These are phyloP conservation scores for Megastigmus dorsalis DNA, from an alignment of 2,888 invertebrate species.

Conservation along the genomic window DNA sequence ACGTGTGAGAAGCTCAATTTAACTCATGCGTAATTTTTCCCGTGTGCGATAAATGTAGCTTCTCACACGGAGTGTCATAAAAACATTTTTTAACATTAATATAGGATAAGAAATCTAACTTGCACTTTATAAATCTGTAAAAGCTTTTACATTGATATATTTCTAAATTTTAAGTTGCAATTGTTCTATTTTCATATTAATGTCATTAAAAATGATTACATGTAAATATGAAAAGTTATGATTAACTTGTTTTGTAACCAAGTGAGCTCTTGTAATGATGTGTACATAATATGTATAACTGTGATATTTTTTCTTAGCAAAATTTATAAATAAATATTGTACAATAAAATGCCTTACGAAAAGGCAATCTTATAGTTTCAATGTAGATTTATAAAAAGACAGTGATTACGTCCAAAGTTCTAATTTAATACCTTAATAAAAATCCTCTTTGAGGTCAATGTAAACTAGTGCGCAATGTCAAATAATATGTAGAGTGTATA, in stretches of 20 bases:
- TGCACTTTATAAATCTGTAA: too few relatives aligned
- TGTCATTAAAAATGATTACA: background rate
- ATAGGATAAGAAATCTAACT: background rate
- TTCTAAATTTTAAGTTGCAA: background rate
- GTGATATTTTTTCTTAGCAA: constrained; percentile 11
- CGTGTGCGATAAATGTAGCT: too few relatives aligned
- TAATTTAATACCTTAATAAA: constrained; percentile 28
- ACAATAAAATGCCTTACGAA: constrained; percentile 2
- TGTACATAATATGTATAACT: background rate
- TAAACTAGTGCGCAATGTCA: constrained; percentile 17
- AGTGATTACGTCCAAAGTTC: constrained; percentile 31
- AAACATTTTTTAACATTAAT: too few relatives aligned
- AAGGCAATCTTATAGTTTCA: constrained; percentile 11
- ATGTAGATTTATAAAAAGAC: constrained; percentile 14
- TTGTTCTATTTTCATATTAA: background rate
- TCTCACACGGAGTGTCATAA: too few relatives aligned
- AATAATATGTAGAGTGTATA: constrained; percentile 5
- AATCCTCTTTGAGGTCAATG: constrained; percentile 18
- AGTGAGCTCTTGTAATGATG: background rate
- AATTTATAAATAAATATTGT: background rate
- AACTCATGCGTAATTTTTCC: too few relatives aligned
- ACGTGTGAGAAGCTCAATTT: too few relatives aligned
- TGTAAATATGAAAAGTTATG: background rate
- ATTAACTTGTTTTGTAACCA: background rate
- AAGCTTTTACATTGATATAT: too few relatives aligned